Percentiles rank a stretch among this genome's conserved stretches.
Conservation (phyloP, 2,113 vertebrate genomes). For the Saguinus midas region DNA sequence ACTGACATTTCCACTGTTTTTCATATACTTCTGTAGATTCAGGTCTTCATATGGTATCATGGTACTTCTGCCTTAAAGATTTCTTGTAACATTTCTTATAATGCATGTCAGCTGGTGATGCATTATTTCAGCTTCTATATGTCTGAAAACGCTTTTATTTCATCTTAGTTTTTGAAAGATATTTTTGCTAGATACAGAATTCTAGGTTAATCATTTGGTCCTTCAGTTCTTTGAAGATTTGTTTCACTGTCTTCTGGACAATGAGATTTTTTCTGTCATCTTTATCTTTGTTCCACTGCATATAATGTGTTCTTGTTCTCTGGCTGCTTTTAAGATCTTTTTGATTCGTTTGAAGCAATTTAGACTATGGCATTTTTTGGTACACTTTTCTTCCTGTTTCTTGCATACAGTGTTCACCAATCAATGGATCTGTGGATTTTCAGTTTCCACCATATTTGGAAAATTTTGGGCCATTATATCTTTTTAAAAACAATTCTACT, state of each 20-base stretch:
- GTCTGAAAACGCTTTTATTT: background rate
- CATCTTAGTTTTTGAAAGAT: background rate
- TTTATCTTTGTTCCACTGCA: background rate
- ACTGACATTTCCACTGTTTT: background rate
- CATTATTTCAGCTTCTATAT: background rate
- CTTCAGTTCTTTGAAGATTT: background rate
- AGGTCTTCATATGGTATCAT: background rate
- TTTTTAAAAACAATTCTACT: background rate
- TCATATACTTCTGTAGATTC: background rate
- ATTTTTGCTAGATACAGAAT: background rate
- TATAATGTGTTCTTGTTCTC: background rate
- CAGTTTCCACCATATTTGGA: background rate
- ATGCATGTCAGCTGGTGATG: background rate
- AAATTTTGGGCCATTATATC: background rate
- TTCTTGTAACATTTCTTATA: background rate
- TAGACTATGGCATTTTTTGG: background rate
- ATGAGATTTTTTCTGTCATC: background rate
- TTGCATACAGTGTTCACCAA: background rate
- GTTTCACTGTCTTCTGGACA: background rate
- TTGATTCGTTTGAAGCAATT: background rate
- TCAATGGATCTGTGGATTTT: background rate
- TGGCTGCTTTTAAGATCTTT: background rate
- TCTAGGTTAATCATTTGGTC: background rate
- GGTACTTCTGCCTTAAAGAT: background rate
- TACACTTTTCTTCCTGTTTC: background rate